These are phyloP conservation scores for Gymnocypris eckloni DNA, from an alignment of 2,797 vertebrate genomes.

Conservation along the genomic window DNA sequence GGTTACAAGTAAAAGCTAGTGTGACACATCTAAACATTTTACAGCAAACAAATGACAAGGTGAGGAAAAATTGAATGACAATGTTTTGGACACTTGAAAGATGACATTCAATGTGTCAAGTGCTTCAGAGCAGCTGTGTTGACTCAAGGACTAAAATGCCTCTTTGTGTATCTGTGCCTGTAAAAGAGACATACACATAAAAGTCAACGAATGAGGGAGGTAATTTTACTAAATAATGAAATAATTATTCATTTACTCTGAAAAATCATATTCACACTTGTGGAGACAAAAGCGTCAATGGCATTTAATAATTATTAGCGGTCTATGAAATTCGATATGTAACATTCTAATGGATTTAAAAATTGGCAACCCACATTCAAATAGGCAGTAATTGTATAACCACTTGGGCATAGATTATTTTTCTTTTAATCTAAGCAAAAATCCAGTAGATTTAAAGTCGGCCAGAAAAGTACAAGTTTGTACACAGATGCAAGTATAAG, in stretches of 20 bases:
- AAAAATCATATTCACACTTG: slow-evolving; percentile 17
- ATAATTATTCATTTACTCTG: no score
- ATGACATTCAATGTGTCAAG: slow-evolving; percentile 21
- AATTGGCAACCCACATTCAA: neutral
- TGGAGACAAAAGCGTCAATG: slow-evolving; percentile 19
- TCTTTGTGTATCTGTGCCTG: neutral
- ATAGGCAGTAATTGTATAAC: no score
- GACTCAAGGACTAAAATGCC: slow-evolving; percentile 38
- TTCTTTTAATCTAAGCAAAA: no score
- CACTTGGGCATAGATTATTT: no score
- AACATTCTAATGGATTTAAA: neutral
- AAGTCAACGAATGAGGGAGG: slow-evolving; percentile 46
- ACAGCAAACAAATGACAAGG: neutral
- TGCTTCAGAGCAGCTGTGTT: slow-evolving; percentile 22
- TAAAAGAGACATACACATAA: slow-evolving; percentile 38
- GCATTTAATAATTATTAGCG: neutral
- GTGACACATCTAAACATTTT: neutral
- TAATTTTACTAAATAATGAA: no score
- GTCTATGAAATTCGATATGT: neutral
- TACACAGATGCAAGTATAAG: neutral
- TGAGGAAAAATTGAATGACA: neutral
- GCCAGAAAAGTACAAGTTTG: slow-evolving; percentile 7
- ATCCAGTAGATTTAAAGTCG: no score
- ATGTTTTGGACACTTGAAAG: neutral
- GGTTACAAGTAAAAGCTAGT: no score